These are phyloP conservation scores for Eumeta japonica DNA, from an alignment of 1,140 invertebrate genomes.

Conservation along the genomic window DNA sequence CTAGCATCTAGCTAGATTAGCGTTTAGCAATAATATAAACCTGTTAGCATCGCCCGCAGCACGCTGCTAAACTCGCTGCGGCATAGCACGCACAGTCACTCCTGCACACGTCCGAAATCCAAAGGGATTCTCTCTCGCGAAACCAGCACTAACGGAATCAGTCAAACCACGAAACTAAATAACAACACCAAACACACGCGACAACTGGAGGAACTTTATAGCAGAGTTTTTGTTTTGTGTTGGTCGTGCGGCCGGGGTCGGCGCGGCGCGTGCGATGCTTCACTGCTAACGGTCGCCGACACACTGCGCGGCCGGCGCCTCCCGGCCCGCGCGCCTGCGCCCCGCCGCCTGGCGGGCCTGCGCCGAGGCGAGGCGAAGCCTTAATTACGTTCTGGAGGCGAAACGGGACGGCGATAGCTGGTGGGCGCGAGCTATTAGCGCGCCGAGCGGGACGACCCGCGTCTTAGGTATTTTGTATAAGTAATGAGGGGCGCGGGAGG, in stretches of 20 bases:
- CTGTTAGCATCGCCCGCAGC: conserved; percentile 52
- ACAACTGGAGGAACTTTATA: conserved; percentile 39
- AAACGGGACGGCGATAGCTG: conserved; percentile 48
- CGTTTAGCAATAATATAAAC: too few species aligned
- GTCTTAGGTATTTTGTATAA: conserved; percentile 58
- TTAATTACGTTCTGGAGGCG: conserved; percentile 47
- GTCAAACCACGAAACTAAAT: conserved; percentile 39
- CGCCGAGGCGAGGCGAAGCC: conserved; percentile 45
- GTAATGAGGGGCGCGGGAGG: conserved; percentile 51
- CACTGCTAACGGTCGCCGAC: conserved; percentile 47
- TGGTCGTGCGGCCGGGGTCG: conserved; percentile 27
- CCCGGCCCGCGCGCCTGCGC: conserved; percentile 26
- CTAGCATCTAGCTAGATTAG: too few species aligned
- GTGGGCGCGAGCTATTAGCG: conserved; percentile 54
- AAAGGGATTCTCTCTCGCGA: conserved; percentile 23
- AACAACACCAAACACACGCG: conserved; percentile 42
- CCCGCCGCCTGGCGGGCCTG: conserved; percentile 25
- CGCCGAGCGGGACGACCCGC: conserved; percentile 48
- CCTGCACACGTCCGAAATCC: conserved; percentile 46
- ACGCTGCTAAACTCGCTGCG: conserved; percentile 46
- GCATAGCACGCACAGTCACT: conserved; percentile 50
- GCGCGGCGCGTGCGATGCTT: conserved; percentile 31
- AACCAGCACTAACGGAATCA: conserved; percentile 32
- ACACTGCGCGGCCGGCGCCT: conserved; percentile 41
- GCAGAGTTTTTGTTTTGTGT: conserved; percentile 31